Base-by-base conservation (phyloP, 2,888 invertebrate genomes). In the Papilio protenor region DNA sequence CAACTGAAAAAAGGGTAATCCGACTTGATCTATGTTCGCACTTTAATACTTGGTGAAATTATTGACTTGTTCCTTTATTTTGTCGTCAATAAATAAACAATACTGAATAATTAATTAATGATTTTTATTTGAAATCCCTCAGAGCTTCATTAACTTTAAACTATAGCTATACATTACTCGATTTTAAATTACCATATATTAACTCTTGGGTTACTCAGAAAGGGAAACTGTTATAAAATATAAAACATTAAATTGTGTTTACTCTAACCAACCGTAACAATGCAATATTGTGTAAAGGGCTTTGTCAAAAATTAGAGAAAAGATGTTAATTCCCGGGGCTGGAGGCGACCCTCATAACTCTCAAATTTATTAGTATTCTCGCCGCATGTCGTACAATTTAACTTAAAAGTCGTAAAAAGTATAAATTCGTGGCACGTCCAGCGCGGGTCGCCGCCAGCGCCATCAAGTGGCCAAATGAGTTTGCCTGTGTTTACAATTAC, bases 391-490 rank as follows among this genome's bases (percentile, higher is more conserved):
- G 76, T 75, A 78, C 78, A 78, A 78, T 78, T 78, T 78, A 78
- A 78, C 76, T 81, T 81, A 79, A 82, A 81, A 82, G 81, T 80
- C 82, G 82, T 84, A 84, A 85, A 87, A 88, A 88, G 90, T 89
- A 89, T 88, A 90, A 89, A 90, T 90, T 89, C 89, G 81, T 69
- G 77, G 73, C 83, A 84, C 88, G 87, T 86, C 74, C 77, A 49
- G 40, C 83, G 78, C 80, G 83, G 83, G 77, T 73, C 81, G 78
- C 61, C 61, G 75, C 82, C 72, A 80, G 81, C 84, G 81, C 80
- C 88, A 86, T 87, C 88, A 87, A 89, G 88, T 87, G 87, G 82
- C 86, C 87, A 88, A 90, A 90, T 89, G 90, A 90, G 89, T 89
- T 90, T 87, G 85, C 87, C 86, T 85, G 82, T 87, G 86, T 90